A percentile compares a stretch with the other conserved stretches of the same genome.
Evolutionary conservation across 2,888 invertebrate species (phyloP).

Genomic region (Deladenus siricidicola): DNA sequence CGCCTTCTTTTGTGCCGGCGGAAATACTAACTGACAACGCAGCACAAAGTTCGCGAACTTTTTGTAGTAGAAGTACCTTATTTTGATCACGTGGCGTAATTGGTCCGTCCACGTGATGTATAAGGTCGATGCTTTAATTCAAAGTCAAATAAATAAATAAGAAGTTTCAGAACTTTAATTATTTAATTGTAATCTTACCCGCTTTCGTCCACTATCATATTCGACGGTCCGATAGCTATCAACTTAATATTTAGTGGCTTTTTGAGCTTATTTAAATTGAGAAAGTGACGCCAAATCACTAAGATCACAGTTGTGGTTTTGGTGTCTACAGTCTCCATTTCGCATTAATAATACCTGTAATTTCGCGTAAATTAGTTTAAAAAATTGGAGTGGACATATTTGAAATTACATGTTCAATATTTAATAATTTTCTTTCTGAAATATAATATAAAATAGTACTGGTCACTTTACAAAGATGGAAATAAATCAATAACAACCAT

Average conservation of each 20-base stretch:
- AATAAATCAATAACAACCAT: too few relatives aligned
- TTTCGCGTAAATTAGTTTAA: too few relatives aligned
- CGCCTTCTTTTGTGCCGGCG: slow-evolving; percentile 11
- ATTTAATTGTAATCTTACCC: slow-evolving; percentile 24
- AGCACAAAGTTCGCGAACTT: slow-evolving; percentile 29
- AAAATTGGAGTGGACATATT: too few relatives aligned
- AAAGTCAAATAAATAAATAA: neutral
- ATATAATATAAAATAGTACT: too few relatives aligned
- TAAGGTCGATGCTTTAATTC: slow-evolving; percentile 38
- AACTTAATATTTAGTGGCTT: slow-evolving; percentile 30
- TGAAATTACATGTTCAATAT: too few relatives aligned
- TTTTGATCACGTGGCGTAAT: slow-evolving; percentile 36
- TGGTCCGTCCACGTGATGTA: slow-evolving; percentile 44
- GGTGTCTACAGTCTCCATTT: neutral
- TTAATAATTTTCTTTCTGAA: too few relatives aligned
- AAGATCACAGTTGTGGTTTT: slow-evolving; percentile 30
- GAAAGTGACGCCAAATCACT: slow-evolving; percentile 41
- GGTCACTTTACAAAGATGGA: too few relatives aligned
- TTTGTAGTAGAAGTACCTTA: slow-evolving; percentile 37
- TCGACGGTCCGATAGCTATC: slow-evolving; percentile 40
- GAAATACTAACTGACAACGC: slow-evolving; percentile 26
- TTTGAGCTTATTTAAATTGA: slow-evolving; percentile 29
- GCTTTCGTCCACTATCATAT: slow-evolving; percentile 37
- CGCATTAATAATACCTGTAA: too few relatives aligned
- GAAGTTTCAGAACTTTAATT: neutral